Percentiles rank a stretch among this genome's conserved stretches.
phyloP scores from a whole-genome alignment of 92 coral and sea anemone genomes.

The Bergia sp. region DNA sequence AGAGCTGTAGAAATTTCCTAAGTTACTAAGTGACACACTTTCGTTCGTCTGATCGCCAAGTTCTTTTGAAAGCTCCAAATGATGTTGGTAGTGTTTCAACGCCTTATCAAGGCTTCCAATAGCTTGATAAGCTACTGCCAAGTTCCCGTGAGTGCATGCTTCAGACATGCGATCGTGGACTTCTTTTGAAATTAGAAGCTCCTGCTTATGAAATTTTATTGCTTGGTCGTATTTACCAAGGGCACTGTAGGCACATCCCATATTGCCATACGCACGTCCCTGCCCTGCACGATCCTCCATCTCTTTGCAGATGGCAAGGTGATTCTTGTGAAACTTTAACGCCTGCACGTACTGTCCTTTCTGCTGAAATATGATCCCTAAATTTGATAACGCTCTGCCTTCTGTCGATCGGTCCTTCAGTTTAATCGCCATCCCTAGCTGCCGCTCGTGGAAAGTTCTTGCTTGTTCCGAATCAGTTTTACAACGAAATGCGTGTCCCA shows the following conservation, averaged over 20 bases:
- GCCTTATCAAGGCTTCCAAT: conserved; percentile 93
- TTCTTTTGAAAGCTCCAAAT: conserved; percentile 79
- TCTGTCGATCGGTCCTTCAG: conserved; percentile 90
- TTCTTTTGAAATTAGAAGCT: conserved; percentile 90
- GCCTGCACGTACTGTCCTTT: conserved; percentile 86
- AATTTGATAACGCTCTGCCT: conserved; percentile 92
- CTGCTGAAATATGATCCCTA: conserved; percentile 95
- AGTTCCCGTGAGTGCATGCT: conserved; percentile 96
- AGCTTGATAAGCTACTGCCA: conserved; percentile 98
- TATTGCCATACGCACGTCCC: conserved; percentile 99
- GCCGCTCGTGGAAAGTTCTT: conserved; percentile 81
- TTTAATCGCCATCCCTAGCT: conserved; percentile 85
- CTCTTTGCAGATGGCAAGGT: conserved; percentile 94
- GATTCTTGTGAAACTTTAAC: conserved; percentile 88
- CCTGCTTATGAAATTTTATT: conserved; percentile 94
- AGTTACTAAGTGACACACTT: conserved; percentile 86
- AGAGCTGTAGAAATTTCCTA: conserved; percentile 96
- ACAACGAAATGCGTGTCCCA: conserved; percentile 92
- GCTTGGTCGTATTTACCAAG: conserved; percentile 95
- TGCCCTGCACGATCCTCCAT: conserved; percentile 97
- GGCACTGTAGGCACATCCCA: conserved; percentile 99
- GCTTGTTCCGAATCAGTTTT: conserved; percentile 85
- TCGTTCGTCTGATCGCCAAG: conserved; percentile 86
- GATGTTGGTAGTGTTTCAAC: conserved; percentile 92
- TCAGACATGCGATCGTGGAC: conserved; percentile 93